Base-by-base conservation (phyloP, 2,113 vertebrate genomes). In the Nesogale talazaci region DNA sequence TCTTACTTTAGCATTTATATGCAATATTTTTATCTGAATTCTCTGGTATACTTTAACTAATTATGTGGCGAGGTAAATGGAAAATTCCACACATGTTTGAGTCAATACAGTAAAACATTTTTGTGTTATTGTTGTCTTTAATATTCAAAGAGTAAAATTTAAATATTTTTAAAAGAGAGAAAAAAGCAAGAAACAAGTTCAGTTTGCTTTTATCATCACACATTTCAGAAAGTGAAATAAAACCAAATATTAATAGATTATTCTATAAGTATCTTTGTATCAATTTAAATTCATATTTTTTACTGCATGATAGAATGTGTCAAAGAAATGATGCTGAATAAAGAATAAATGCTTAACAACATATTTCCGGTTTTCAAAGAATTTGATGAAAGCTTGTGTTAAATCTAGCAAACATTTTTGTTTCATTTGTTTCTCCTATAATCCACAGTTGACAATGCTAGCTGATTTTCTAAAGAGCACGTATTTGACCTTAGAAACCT, bases 221-320 rank as follows among this genome's bases (percentile, higher is more conserved):
- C 0, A n/a, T 84, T 86, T 89, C 36, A 75, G 19, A 0, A 85
- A 91, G 81, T 63, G 0, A 82, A 69, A 69, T 86, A 67, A 83
- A 83, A 67, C 12, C 31, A 94, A n/a, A 89, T 6, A 59, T 82
- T 78, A 78, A 74, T 10, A 77, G 7, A n/a, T 19, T 88, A 34
- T 36, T 56, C 19, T 19, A 0, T 40, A 42, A 7, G 0, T 34
- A 77, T 67, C 80, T 92, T 52, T n/a, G 4, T 83, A 34, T 57
- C 29, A 8, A 89, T 81, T 81, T 36, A 84, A 23, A 69, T 56
- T 69, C n/a, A 63, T 2, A 80, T 82, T 77, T 89, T 94, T 80
- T 27, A 83, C 16, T 65, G 46, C 14, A 52, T 52, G 25, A 16
- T 87, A 77, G 20, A 52, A 52, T 12, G 8, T 42, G 40, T 94